Base-by-base conservation (phyloP, 1,140 invertebrate species). In the Drosophila saltans region DNA sequence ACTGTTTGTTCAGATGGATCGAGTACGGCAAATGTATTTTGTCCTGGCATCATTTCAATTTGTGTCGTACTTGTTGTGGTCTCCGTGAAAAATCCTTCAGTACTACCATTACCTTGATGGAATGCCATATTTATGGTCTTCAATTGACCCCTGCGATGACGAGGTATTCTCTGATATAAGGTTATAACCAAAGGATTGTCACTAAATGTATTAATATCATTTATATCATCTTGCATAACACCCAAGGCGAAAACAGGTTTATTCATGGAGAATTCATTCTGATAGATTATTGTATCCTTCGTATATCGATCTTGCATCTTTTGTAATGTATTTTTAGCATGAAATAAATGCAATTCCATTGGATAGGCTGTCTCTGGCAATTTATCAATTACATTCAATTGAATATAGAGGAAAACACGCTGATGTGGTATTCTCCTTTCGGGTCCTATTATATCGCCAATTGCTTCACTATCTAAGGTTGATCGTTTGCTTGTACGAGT, bases 241-340 rank as follows among this genome's bases (percentile, higher is more conserved):
- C 72, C 74, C 72, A 91, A 24, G 0, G 90, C 71, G 39, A 91
- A 91, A 0, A 75, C 75, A 0, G 89, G 89, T 26, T 64, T 78
- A 5, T 74, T 41, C 21, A 66, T 11, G 0, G 67, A 24, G 58
- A 91, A 91, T 28, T 90, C 83, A 0, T 66, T 10, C 40, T 82
- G 57, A 9, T 82, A 77, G 26, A 91, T 91, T 2, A 85, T 65
- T 3, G 81, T 89, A n/a, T 91, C 76, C 4, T 48, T 78, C 24
- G 88, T 91, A 8, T 91, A 91, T 3, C 66, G 70, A n/a, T 91
- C 88, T 55, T 69, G 71, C 73, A 91, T 79, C 55, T 84, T 91
- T 30, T 88, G 84, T 24, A 91, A 60, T 2, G 83, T 72, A 2
- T 88, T 78, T 16, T 89, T 89, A 0, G 58, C 59, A 7, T 91